Base-by-base conservation (phyloP, 2,797 vertebrate species). In the Botia kubotai region DNA sequence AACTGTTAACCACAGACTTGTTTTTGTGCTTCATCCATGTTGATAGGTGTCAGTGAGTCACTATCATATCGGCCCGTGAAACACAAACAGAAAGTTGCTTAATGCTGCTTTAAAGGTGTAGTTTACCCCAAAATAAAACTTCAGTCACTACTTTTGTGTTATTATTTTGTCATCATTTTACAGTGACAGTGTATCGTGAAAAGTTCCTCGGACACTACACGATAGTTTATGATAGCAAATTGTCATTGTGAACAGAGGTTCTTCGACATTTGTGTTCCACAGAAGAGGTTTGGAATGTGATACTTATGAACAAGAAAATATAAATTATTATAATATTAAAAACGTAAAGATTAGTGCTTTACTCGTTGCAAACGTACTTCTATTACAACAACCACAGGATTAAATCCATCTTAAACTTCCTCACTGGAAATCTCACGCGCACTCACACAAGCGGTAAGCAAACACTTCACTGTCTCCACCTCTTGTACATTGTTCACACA, bases 381-480 rank as follows among this genome's bases (percentile, higher is more conserved):
- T 74, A 6, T 50, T 19, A 48, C 11, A 13, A 6, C 0, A 39
- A 29, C 17, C n/a, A 12, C 6, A 12, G 58, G 21, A 62, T 26
- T 62, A 12, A 26, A 62, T 62, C 12, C 12, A 26, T 14, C 11
- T 50, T 50, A 14, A 50, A 23, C 8, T 7, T 16, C 29, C 11
- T 29, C 23, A 63, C 29, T 65, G 16, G 2, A 65, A 36, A 33
- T 65, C 13, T 11, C 33, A 39, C 63, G 26, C 29, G 72, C 33
- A 50, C 52, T 62, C 77, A 62, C 68, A 60, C 60, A 63, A 72
- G 60, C 1, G 33, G 39, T 65, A 60, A 52, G 69, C 65, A 84
- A 58, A 46, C 33, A 72, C 26, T 39, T 57, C 36, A 46, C 58
- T 14, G 33, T 36, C 90, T 86, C 89, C 88, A 86, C 92, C 90